phyloP scores from a whole-genome alignment of 2,888 invertebrate genomes.

The Lapara coniferarum region DNA sequence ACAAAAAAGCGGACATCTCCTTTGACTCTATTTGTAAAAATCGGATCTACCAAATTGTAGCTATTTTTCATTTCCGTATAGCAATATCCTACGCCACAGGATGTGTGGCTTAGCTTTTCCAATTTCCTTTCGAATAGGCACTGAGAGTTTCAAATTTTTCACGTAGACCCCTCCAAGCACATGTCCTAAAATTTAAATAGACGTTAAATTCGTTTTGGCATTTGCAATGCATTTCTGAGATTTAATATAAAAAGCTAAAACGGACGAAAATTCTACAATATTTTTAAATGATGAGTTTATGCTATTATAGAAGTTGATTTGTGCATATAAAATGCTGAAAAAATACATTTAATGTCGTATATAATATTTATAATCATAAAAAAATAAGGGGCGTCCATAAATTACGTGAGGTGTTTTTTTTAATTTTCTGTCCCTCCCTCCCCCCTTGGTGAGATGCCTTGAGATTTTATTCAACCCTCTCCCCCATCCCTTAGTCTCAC shows the following conservation, averaged over 20 bases:
- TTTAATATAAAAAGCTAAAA: not conserved
- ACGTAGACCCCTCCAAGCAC: constrained; percentile 27
- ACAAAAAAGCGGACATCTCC: too few relatives aligned
- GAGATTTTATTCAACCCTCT: too few relatives aligned
- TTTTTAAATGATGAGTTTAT: not conserved
- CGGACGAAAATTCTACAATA: not conserved
- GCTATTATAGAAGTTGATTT: too few relatives aligned
- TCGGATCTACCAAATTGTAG: constrained; percentile 38
- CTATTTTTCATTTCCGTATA: constrained; percentile 68
- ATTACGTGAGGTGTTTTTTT: too few relatives aligned
- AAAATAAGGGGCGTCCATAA: too few relatives aligned
- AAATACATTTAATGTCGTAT: too few relatives aligned
- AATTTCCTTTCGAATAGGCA: constrained; percentile 68
- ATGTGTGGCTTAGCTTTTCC: constrained; percentile 73
- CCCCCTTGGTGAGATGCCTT: too few relatives aligned
- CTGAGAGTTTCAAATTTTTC: constrained; percentile 54
- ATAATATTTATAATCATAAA: too few relatives aligned
- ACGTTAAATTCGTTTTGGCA: not conserved
- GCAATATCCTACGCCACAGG: constrained; percentile 68
- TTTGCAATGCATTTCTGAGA: not conserved
- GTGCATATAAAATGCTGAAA: too few relatives aligned
- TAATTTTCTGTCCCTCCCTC: too few relatives aligned
- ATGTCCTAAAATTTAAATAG: constrained; percentile 15
- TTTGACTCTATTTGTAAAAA: constrained; percentile 8
- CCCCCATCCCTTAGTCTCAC: too few relatives aligned